Conservation (phyloP, 2,113 vertebrate genomes). For the Rhabdomys dilectus region DNA sequence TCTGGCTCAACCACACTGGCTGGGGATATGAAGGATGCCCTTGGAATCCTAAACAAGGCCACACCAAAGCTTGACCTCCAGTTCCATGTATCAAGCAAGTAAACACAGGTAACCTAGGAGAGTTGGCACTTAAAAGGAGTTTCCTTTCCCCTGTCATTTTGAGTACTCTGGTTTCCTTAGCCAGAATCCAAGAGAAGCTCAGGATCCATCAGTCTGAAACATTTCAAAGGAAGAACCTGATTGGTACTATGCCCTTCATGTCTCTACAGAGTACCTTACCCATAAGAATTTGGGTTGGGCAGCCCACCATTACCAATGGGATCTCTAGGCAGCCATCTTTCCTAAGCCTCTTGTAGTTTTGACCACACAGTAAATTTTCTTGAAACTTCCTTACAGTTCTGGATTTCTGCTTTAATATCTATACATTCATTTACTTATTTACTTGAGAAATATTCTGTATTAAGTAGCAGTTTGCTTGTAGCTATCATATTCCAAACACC, state of each 20-base stretch:
- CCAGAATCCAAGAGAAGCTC: not conserved
- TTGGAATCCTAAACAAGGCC: not conserved
- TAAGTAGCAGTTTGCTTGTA: not conserved
- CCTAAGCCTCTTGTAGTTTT: not conserved
- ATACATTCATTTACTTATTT: not conserved
- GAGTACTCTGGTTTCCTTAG: not conserved
- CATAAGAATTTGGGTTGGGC: rapidly evolving
- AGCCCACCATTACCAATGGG: not conserved
- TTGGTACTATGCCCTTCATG: rapidly evolving
- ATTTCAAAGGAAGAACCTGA: not conserved
- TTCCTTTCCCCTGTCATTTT: not conserved
- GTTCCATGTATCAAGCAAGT: not conserved
- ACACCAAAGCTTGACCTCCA: not conserved
- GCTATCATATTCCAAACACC: not conserved
- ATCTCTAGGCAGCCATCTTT: not conserved
- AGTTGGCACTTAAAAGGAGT: too few relatives aligned
- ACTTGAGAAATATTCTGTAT: not conserved
- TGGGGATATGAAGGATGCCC: not conserved
- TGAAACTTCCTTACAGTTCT: not conserved
- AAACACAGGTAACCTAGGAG: not conserved
- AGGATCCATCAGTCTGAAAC: too few relatives aligned
- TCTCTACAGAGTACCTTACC: not conserved
- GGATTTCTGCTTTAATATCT: not conserved
- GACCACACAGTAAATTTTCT: not conserved
- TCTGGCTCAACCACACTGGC: not conserved